These are phyloP conservation scores for Bergia sp. DNA, from an alignment of 92 coral and sea anemone genomes.

Conservation along the genomic window DNA sequence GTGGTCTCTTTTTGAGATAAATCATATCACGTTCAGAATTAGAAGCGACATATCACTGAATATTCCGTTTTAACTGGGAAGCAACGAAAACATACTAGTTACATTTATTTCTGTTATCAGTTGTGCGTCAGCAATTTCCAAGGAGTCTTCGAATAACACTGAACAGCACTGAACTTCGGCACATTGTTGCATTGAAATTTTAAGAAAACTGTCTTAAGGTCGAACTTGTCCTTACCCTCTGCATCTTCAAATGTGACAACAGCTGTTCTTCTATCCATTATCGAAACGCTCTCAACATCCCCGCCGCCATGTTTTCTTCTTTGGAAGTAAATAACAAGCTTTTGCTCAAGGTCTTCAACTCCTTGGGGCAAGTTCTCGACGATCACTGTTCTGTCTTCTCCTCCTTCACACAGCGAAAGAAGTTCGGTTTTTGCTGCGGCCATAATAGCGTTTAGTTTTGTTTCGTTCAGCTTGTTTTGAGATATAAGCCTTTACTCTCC, in stretches of 20 bases:
- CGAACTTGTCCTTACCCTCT: slow-evolving; percentile 6
- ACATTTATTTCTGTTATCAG: no score
- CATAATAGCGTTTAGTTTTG: not conserved
- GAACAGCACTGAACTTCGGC: not conserved
- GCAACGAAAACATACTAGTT: no score
- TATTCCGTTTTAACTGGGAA: no score
- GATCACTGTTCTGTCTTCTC: not conserved
- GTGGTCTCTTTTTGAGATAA: no score
- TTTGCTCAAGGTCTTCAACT: slow-evolving; percentile 20
- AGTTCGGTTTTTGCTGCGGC: not conserved
- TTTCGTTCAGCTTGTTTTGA: no score
- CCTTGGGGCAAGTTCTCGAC: slow-evolving; percentile 33
- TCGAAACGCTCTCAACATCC: slow-evolving; percentile 19
- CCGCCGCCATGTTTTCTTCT: slow-evolving; percentile 35
- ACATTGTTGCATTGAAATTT: not conserved
- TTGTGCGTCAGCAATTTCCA: no score
- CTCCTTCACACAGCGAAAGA: not conserved
- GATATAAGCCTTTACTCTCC: not conserved
- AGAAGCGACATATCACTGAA: no score
- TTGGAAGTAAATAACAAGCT: slow-evolving; percentile 34
- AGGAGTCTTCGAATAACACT: no score
- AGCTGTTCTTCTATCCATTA: slow-evolving; percentile 1
- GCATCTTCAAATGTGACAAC: slow-evolving; percentile 27
- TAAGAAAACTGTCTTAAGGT: not conserved
- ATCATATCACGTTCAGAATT: no score